Conservation (phyloP, 2,113 vertebrate species). For the Patagioenas fasciata region DNA sequence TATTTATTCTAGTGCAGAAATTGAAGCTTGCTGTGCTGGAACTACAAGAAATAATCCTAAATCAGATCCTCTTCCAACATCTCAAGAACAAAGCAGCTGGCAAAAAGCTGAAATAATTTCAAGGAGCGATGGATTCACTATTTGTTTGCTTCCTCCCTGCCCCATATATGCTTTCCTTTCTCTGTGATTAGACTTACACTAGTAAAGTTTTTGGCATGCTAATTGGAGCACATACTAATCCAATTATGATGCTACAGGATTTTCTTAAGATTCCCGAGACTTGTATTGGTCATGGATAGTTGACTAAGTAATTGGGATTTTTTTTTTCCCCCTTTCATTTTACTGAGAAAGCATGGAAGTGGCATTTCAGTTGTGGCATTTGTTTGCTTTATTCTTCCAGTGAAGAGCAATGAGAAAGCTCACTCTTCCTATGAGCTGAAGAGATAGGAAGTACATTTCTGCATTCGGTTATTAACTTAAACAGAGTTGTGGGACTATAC, state of each 20-base stretch:
- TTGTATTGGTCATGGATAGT: not conserved
- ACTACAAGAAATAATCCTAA: not conserved
- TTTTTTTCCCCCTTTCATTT: not conserved
- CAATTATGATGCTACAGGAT: not conserved
- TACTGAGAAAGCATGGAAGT: not conserved
- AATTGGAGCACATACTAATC: not conserved
- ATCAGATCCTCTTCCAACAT: not conserved
- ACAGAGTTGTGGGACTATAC: not conserved
- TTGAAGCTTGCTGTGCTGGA: not conserved
- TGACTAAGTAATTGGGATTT: not conserved
- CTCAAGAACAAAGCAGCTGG: not conserved
- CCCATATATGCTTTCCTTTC: not conserved
- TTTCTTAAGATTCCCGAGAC: not conserved
- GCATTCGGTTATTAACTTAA: not conserved
- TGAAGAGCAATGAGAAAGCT: not conserved
- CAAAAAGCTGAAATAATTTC: not conserved
- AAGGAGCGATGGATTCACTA: not conserved
- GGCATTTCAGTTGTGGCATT: not conserved
- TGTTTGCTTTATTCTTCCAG: slow-evolving; percentile 1
- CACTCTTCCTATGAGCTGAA: not conserved
- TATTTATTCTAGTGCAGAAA: not conserved
- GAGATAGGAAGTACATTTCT: not conserved
- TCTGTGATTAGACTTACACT: not conserved
- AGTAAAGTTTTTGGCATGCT: not conserved
- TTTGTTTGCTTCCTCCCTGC: not conserved